These are phyloP conservation scores for Caligus rogercresseyi DNA, from an alignment of 1,140 invertebrate species.

Conservation along the genomic window DNA sequence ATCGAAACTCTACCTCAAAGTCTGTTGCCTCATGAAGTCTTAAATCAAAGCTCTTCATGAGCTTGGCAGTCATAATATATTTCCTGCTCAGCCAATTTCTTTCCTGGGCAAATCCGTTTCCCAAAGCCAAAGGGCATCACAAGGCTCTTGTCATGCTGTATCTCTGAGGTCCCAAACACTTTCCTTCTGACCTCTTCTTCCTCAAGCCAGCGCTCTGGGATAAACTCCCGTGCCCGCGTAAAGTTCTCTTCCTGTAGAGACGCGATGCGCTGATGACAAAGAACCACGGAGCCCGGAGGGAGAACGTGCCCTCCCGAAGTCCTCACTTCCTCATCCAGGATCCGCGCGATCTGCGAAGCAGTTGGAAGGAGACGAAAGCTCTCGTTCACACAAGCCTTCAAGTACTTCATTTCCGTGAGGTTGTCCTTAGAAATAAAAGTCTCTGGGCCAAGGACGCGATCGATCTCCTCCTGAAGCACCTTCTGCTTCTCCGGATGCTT, in stretches of 20 bases:
- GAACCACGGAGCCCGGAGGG: constrained; percentile 27
- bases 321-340: constrained; percentile 26
- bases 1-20: constrained; percentile 21
- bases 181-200: background rate
- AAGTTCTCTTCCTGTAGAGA: constrained; percentile 28
- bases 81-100: constrained; percentile 27
- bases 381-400: constrained; percentile 36
- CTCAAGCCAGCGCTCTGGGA: constrained; percentile 31
- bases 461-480: constrained; percentile 31
- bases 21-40: constrained; percentile 22
- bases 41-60: constrained; percentile 24
- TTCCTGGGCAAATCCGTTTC: constrained; percentile 36
- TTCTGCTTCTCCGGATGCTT: constrained; percentile 29
- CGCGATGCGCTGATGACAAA: constrained; percentile 30
- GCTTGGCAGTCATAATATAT: constrained; percentile 25
- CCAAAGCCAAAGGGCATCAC: constrained; percentile 37
- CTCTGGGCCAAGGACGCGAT: constrained; percentile 22
- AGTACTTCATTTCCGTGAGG: constrained; percentile 29
- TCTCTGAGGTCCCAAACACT: background rate
- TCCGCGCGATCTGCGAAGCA: constrained; percentile 31
- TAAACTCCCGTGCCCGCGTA: constrained; percentile 29
- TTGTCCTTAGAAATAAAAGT: constrained; percentile 1
- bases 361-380: constrained; percentile 34
- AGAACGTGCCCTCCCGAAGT: background rate
- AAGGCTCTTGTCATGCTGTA: constrained; percentile 28